Base-by-base conservation (phyloP, 2,797 vertebrate species). In the Hippocampus kuda region DNA sequence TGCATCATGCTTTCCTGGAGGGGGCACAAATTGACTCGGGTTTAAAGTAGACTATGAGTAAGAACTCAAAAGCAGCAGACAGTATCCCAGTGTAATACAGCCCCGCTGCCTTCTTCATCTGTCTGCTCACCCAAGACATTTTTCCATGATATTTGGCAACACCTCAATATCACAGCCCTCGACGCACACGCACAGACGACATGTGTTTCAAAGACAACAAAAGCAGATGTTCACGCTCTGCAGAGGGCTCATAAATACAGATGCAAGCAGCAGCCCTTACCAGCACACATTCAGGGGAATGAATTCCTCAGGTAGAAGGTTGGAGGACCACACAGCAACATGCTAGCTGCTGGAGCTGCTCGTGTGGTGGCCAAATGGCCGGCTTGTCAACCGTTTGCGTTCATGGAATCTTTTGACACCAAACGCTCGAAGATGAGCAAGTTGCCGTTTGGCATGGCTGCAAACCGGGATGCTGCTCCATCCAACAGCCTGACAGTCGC, bases 171-270 rank as follows among this genome's bases (percentile, higher is more conserved):
- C 59, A 20, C 66, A 67, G 11, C 15, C 56, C 69, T 70, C 49
- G 59, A 69, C 74, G 65, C 67, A 68, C 72, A 68, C 27, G 30
- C 65, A 70, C 62, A 64, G 70, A 74, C 76, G 67, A 63, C 81
- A 73, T 83, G 75, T 49, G 79, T 64, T 71, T n/a, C 54, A 48
- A 67, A 67, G 75, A 77, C 76, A 83, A 82, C 73, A 79, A 74
- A 75, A 80, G 75, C 88, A 89, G 78, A 85, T 86, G 83, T 83
- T 81, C 70, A 67, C 49, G 61, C 66, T 53, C 68, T 81, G 62
- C 78, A 70, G 34, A 72, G 72, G 77, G 70, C 84, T 83, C 85
- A 71, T 30, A 20, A 64, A 64, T 44, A 46, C 41, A 64, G 41
- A 64, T 26, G 62, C 41, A 64, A 24, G n/a, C 62, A 64, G 41